Evolutionary conservation across 2,113 vertebrate genomes (phyloP).

Genomic region (Cryptotis parvus): DNA sequence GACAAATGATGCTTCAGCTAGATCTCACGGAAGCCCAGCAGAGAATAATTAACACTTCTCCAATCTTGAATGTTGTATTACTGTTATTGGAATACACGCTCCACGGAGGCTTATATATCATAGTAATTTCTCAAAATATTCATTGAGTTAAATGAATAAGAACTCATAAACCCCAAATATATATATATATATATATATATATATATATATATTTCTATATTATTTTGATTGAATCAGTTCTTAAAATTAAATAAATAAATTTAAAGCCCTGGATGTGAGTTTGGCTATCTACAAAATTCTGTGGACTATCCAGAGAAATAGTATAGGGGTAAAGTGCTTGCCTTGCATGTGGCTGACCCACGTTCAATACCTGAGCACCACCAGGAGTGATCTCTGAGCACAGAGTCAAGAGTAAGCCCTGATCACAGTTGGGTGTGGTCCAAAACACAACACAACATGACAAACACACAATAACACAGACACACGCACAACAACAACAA

Average conservation of each 20-base stretch:
- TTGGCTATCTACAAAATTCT: conserved; percentile 2
- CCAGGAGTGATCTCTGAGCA: no score
- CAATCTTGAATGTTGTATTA: background rate
- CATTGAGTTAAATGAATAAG: conserved; percentile 35
- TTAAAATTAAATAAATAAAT: conserved; percentile 47
- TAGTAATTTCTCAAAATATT: background rate
- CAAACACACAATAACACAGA: background rate
- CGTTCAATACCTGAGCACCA: no score
- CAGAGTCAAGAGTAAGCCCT: no score
- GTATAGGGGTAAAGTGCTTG: no score
- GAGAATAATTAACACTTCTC: conserved; percentile 10
- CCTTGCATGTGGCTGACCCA: no score
- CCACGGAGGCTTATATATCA: background rate
- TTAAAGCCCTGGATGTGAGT: background rate
- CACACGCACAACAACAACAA: background rate
- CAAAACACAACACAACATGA: background rate
- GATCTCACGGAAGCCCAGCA: conserved; percentile 6
- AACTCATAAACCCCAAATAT: background rate
- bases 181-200: background rate
- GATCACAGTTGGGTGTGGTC: no score
- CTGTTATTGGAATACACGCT: background rate
- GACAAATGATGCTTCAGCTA: background rate
- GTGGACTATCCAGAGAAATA: background rate
- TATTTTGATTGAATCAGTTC: conserved; percentile 37
- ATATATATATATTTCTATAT: background rate